Evolutionary conservation across 2,113 vertebrate species (phyloP).

Genomic region (Tragulus kanchil): DNA sequence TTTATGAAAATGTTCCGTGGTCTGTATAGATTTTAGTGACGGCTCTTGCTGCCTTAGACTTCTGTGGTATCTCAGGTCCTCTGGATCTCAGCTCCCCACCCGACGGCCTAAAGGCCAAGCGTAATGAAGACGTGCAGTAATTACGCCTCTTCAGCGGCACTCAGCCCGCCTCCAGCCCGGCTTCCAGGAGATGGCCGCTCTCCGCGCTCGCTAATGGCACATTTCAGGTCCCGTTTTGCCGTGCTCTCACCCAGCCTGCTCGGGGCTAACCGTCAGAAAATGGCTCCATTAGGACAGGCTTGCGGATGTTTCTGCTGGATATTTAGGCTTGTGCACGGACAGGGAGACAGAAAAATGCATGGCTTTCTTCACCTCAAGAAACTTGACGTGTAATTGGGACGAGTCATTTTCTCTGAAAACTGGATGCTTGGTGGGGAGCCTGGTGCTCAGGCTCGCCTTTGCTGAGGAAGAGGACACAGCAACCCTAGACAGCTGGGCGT

Average conservation of each 20-base stretch:
- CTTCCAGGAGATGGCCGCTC: slow-evolving; percentile 47
- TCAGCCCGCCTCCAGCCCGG: neutral
- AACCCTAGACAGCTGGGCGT: neutral
- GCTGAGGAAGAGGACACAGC: neutral
- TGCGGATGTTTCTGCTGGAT: slow-evolving; percentile 66
- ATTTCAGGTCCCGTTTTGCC: neutral
- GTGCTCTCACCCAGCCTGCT: neutral
- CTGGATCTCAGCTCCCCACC: slow-evolving; percentile 41
- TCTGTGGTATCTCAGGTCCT: slow-evolving; percentile 51
- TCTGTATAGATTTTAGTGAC: slow-evolving; percentile 60
- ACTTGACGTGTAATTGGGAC: slow-evolving; percentile 64
- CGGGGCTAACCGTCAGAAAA: slow-evolving; percentile 74
- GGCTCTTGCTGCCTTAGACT: slow-evolving; percentile 22
- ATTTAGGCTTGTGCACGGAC: neutral
- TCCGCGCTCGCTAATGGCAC: slow-evolving; percentile 45
- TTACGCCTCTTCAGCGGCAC: slow-evolving; percentile 43
- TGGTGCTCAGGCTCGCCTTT: neutral
- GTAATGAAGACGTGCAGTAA: slow-evolving; percentile 43
- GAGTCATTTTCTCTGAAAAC: slow-evolving; percentile 71
- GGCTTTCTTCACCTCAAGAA: slow-evolving; percentile 77
- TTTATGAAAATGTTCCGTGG: slow-evolving; percentile 66
- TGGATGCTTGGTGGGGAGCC: neutral
- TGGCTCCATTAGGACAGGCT: slow-evolving; percentile 75
- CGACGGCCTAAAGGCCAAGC: slow-evolving; percentile 58
- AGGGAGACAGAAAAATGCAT: slow-evolving; percentile 57